Conservation (phyloP, 2,797 vertebrate species). For the Sphenopsis melanotis region DNA sequence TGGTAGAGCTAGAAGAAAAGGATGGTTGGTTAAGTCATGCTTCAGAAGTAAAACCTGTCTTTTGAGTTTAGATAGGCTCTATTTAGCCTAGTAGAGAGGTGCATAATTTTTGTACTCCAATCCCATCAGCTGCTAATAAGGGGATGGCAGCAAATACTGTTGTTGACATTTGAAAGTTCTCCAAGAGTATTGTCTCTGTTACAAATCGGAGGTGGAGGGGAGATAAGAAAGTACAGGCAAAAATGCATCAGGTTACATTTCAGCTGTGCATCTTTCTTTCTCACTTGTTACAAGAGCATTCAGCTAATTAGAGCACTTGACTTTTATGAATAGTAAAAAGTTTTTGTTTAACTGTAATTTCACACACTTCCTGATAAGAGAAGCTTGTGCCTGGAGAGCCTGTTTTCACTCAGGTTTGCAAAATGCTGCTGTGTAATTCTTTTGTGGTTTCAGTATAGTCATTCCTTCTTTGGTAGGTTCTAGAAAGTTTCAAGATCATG, state of each 20-base stretch:
- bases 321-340: neutral
- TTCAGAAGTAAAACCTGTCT: neutral
- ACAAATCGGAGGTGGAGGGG: neutral
- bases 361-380: neutral
- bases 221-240: neutral
- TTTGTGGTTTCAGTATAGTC: neutral
- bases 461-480: slow-evolving; percentile 77
- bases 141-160: neutral
- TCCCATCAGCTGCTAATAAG: neutral
- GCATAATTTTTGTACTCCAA: neutral
- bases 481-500: slow-evolving; percentile 99
- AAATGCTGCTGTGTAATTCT: neutral
- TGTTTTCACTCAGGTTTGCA: neutral
- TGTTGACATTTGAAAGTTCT: neutral
- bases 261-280: neutral
- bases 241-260: neutral
- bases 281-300: neutral
- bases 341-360: neutral
- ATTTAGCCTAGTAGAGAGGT: neutral
- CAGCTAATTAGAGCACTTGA: neutral
- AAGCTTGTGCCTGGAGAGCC: neutral
- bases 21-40: neutral
- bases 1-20: neutral
- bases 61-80: neutral
- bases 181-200: neutral